A percentile compares a stretch with the other conserved stretches of the same genome.
These are phyloP conservation scores for Oryzias celebensis DNA, from an alignment of 2,113 vertebrate species.

Conservation along the genomic window DNA sequence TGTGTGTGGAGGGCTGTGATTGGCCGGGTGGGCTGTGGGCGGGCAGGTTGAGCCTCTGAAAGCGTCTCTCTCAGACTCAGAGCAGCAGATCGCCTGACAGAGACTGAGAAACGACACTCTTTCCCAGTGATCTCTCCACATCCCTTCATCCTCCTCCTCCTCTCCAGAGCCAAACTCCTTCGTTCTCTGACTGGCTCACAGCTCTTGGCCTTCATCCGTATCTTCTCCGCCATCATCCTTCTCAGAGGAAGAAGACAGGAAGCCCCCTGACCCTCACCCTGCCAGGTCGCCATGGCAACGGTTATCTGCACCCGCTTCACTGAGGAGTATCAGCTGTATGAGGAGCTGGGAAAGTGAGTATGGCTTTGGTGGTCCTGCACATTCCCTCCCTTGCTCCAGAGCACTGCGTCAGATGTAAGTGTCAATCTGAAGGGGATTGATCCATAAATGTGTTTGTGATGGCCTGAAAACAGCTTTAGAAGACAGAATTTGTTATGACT, in stretches of 20 bases:
- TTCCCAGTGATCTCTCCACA: constrained; percentile 49
- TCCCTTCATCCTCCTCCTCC: constrained; percentile 36
- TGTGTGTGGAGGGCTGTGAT: constrained; percentile 37
- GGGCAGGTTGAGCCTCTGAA: constrained; percentile 40
- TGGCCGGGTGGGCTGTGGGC: constrained; percentile 48
- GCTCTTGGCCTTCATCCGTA: constrained; percentile 28
- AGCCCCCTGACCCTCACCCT: constrained; percentile 50
- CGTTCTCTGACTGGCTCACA: constrained; percentile 16
- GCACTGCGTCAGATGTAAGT: no score
- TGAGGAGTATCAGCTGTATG: constrained; percentile 72
- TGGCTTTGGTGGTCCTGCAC: constrained; percentile 12
- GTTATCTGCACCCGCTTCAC: constrained; percentile 75
- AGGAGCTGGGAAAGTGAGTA: constrained; percentile 74
- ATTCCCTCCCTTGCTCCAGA: background rate
- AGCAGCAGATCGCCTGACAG: constrained; percentile 42
- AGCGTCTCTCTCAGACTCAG: constrained; percentile 20
- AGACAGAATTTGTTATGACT: no score
- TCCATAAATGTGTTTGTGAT: no score
- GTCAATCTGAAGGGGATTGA: no score
- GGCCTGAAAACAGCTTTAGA: no score
- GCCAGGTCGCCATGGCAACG: constrained; percentile 68
- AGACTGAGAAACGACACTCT: constrained; percentile 40
- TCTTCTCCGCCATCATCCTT: constrained; percentile 36
- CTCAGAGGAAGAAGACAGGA: constrained; percentile 39
- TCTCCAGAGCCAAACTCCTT: constrained; percentile 14